Evolutionary conservation across 2,888 invertebrate species (phyloP).

Genomic region (Cryptocheilus praepositus): DNA sequence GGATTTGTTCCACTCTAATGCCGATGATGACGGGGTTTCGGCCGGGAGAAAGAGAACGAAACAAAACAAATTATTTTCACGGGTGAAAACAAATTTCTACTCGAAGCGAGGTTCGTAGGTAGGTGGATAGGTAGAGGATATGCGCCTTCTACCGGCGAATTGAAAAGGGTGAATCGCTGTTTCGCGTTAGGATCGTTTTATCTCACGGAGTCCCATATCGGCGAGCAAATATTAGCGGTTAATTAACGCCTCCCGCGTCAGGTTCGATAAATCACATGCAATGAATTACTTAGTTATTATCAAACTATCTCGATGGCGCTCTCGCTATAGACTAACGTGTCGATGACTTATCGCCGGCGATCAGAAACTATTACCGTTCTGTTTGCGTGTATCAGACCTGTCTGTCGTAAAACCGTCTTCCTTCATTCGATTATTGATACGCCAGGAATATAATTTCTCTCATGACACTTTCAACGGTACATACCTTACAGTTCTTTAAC

Average conservation of each 20-base stretch:
- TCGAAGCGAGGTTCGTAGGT: background rate
- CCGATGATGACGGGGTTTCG: constrained; percentile 35
- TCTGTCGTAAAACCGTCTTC: too few species aligned
- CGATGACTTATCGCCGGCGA: constrained; percentile 14
- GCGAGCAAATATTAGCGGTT: constrained; percentile 12
- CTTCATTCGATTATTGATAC: too few species aligned
- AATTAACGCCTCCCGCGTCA: constrained; percentile 5
- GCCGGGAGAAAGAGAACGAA: constrained; percentile 18
- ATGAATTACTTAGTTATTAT: constrained; percentile 12
- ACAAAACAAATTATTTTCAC: constrained; percentile 37
- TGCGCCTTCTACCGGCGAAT: too few species aligned
- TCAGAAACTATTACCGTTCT: constrained; percentile 7
- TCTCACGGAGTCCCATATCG: background rate
- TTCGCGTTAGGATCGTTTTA: background rate
- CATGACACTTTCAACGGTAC: too few species aligned
- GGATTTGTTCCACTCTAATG: constrained; percentile 34
- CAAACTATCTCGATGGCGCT: constrained; percentile 12
- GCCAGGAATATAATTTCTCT: too few species aligned
- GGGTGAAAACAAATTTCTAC: constrained; percentile 29
- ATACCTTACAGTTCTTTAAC: too few species aligned
- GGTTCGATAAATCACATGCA: constrained; percentile 9
- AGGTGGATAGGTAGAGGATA: too few species aligned
- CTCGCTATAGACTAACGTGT: constrained; percentile 4
- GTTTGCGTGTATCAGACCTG: too few species aligned
- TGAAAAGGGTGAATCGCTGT: background rate